Base-by-base conservation (phyloP, 1,140 invertebrate species). In the Oreohelix idahoensis region DNA sequence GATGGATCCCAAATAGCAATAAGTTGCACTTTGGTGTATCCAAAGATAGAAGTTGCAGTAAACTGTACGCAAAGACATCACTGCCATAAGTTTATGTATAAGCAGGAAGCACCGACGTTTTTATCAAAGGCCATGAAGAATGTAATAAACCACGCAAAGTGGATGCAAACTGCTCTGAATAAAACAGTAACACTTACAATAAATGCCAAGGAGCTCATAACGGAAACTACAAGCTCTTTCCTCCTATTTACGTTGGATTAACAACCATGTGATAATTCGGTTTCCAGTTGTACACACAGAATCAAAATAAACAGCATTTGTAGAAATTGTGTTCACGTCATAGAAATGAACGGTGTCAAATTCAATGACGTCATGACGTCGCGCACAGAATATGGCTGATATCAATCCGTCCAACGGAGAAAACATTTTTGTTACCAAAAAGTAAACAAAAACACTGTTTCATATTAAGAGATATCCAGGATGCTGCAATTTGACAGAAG, bases 281-380 rank as follows among this genome's bases (percentile, higher is more conserved):
- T 39, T 32, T 4, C 1, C 53, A 78, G 51, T 58, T 78, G 36
- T 35, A 26, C 58, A 32, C 36, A 49, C 10, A 71, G 35, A 81
- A 81, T 32, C 79, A 81, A 81, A 81, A 81, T 71, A 81, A 71
- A 81, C 79, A 81, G 63, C 4, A 32, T 17, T 81, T 70, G 63
- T 51, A 35, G 32, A 77, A 49, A 23, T 53, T 77, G 75, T 29
- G 79, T 71, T 45, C 42, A 81, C 79, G 79, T 81, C 79, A 81
- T 29, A 38, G 51, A 70, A 71, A 71, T 51, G n/a, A 66, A 70
- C 38, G 78, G 35, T 69, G 8, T 66, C 32, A 80, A 70, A 80
- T 23, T 80, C 26, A 29, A 39, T 80, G 53, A 66, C 63, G 63
- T 66, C 63, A 29, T 10, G 63, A 66, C 1, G n/a, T 66, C 8